Evolutionary conservation across 2,888 invertebrate species (phyloP).

Genomic region (Pasiphila rectangulata): DNA sequence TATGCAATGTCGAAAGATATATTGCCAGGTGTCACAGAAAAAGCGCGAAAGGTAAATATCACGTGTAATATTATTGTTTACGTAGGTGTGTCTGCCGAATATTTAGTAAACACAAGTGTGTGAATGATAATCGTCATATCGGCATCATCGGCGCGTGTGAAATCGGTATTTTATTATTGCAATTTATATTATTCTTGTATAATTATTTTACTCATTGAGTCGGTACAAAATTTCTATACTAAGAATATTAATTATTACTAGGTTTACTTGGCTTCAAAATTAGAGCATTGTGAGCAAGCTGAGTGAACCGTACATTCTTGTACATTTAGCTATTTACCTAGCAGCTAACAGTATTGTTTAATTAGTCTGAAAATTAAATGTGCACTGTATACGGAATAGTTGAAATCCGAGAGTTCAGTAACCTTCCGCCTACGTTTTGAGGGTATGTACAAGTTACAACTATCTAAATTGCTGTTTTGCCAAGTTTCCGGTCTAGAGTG

Average conservation of each 20-base stretch:
- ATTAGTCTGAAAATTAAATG: conserved; percentile 21
- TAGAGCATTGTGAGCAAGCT: background rate
- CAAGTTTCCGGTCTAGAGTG: conserved; percentile 43
- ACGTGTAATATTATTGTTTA: conserved; percentile 37
- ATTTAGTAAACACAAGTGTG: conserved; percentile 12
- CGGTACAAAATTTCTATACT: too few species aligned
- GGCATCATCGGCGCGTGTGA: conserved; percentile 7
- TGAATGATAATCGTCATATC: conserved; percentile 18
- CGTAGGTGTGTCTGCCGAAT: conserved; percentile 40
- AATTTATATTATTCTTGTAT: background rate
- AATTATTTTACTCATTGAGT: too few species aligned
- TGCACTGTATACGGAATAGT: conserved; percentile 23
- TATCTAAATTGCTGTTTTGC: conserved; percentile 46
- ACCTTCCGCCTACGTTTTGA: conserved; percentile 56
- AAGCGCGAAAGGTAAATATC: conserved; percentile 30
- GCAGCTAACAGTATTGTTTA: background rate
- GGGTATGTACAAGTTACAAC: conserved; percentile 35
- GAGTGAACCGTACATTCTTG: background rate
- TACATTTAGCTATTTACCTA: background rate
- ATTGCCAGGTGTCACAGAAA: conserved; percentile 20
- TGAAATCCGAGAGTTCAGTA: conserved; percentile 42
- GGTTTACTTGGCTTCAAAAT: too few species aligned
- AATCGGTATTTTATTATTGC: background rate
- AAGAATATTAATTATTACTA: too few species aligned
- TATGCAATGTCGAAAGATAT: conserved; percentile 7